Evolutionary conservation across 2,888 invertebrate species (phyloP), one percentile per base, ranked within the genome.

Genomic region (Protodeltote pygarga): DNA sequence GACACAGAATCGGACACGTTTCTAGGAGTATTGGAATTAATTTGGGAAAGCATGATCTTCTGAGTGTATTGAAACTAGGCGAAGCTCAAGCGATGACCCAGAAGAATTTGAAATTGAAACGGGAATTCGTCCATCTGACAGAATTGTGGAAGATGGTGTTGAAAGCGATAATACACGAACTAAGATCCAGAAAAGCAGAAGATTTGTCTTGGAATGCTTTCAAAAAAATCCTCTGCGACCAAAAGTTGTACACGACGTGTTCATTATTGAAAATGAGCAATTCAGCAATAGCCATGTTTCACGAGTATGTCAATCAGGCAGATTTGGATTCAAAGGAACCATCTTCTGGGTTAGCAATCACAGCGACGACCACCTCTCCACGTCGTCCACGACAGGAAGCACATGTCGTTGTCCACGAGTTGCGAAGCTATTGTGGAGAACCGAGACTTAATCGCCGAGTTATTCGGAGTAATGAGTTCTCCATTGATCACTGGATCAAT

Each of bases 171-270:
- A 42, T 65, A 0, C 63, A 63, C 55, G 41, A 51, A 58, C 46
- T 52, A 53, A 54, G 48, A 45, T 16, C 23, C 53, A 59, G 17
- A 15, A 21, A 51, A 8, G 54, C 46, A 44, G 57, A 57, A 0
- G 48, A 40, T 64, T 66, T 64, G 51, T 64, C 54, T 27, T 67
- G 65, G 65, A 65, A 11, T 63, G 65, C 47, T 0, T 68, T 68
- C 58, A 63, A 19, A 54, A 63, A 49, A 13, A 61, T 68, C 65
- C 59, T 65, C 5, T 48, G 2, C 20, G 63, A 63, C 54, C 45
- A 61, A 1, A 61, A 59, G 23, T 61, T 61, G n/a, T 68, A 63
- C 63, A 65, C 32, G 65, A 68, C 63, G 50, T 65, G 51, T 63
- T 65, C 41, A 8, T 40, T 54, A 59, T 65, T 37, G 61, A 68